Percentiles rank a stretch among this genome's conserved stretches.
These are phyloP conservation scores for Clarias laeviceps DNA, from an alignment of 2,797 vertebrate genomes.

Conservation along the genomic window DNA sequence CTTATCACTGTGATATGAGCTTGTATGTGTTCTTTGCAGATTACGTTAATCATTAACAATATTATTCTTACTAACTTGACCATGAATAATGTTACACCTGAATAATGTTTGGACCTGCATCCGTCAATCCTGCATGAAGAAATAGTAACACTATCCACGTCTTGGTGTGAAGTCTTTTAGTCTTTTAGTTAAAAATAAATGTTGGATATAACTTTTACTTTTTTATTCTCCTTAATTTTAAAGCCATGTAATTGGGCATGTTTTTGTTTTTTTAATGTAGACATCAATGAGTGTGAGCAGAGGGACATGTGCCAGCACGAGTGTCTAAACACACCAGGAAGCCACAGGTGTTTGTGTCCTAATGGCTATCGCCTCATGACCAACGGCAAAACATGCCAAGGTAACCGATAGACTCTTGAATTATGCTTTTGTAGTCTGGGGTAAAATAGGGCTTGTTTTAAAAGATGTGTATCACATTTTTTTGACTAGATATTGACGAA, in stretches of 20 bases:
- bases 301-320: slow-evolving; percentile 91
- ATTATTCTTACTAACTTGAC: not conserved
- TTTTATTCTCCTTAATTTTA: not conserved
- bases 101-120: not conserved
- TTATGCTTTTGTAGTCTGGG: not conserved
- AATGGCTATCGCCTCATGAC: slow-evolving; percentile 86
- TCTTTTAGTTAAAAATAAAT: not conserved
- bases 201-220: not conserved
- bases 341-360: slow-evolving; percentile 90
- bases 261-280: slow-evolving; percentile 65
- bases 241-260: not conserved
- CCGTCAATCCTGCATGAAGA: not conserved
- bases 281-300: slow-evolving; percentile 93
- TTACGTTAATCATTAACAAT: not conserved
- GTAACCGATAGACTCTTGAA: slow-evolving; percentile 65
- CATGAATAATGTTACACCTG: not conserved
- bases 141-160: not conserved
- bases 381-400: slow-evolving; percentile 94
- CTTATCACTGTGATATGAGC: not conserved
- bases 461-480: not conserved
- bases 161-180: not conserved
- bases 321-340: slow-evolving; percentile 90
- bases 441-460: not conserved
- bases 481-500: slow-evolving; percentile 86
- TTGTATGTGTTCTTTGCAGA: not conserved